Percentiles rank a stretch among this genome's conserved stretches.
Conservation (phyloP, 2,888 invertebrate species). For the Rotaria sp. region DNA sequence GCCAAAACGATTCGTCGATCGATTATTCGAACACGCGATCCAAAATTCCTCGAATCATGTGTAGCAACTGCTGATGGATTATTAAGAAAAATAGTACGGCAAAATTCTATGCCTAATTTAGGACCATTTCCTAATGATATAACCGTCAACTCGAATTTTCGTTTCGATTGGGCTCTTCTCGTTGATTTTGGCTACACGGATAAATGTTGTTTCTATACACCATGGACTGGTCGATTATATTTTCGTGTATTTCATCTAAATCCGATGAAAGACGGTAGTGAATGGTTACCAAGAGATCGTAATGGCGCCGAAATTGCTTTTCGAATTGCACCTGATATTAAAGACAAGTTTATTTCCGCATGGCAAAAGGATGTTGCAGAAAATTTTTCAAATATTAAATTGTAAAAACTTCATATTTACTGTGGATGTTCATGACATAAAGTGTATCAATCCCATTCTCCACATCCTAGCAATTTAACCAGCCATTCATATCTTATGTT, state of each 20-base stretch:
- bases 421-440: no score
- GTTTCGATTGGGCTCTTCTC: neutral
- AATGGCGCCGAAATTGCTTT: neutral
- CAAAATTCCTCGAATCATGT: neutral
- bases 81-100: neutral
- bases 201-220: neutral
- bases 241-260: neutral
- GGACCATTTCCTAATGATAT: neutral
- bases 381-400: neutral
- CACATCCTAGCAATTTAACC: no score
- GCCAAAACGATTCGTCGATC: neutral
- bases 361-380: neutral
- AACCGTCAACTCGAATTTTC: neutral
- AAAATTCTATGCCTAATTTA: neutral
- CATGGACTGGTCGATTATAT: neutral
- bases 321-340: neutral
- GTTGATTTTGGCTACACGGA: neutral
- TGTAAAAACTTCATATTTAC: neutral
- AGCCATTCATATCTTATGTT: no score
- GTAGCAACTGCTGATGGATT: neutral
- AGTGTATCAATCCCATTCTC: no score
- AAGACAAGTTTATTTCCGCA: neutral
- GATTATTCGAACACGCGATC: neutral
- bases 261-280: neutral
- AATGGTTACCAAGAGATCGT: neutral